Conservation (phyloP, 1,140 invertebrate genomes). For the Pseudomyrmex cubaensis region DNA sequence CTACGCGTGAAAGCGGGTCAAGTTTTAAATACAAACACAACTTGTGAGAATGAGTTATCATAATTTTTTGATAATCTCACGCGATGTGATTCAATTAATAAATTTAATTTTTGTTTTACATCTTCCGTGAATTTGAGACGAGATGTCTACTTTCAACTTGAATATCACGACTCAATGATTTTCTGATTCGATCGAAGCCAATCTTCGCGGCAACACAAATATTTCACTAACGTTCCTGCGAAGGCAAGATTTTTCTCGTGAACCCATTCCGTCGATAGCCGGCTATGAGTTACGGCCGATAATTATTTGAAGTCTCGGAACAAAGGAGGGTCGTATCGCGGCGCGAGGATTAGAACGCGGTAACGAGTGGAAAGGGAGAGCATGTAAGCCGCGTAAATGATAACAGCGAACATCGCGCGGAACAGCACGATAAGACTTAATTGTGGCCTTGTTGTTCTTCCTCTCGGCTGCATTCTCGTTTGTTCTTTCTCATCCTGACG, state of each 20-base stretch:
- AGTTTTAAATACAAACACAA: neutral
- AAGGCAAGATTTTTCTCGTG: neutral
- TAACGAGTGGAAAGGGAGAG: slow-evolving; percentile 19
- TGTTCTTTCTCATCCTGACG: slow-evolving; percentile 53
- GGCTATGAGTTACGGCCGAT: slow-evolving; percentile 71
- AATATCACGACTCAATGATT: neutral
- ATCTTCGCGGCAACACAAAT: neutral
- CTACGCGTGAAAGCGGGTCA: no score
- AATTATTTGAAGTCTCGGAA: slow-evolving; percentile 75
- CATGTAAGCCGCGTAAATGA: slow-evolving; percentile 78
- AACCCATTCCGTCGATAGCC: slow-evolving; percentile 29
- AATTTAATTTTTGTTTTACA: no score
- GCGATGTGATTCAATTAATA: no score
- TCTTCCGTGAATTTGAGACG: no score
- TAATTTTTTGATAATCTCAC: no score
- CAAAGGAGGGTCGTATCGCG: slow-evolving; percentile 64
- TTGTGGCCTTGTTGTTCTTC: slow-evolving; percentile 62
- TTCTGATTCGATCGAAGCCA: neutral
- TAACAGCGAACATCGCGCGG: slow-evolving; percentile 74
- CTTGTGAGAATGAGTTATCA: neutral
- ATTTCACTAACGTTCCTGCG: neutral
- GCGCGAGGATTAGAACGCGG: slow-evolving; percentile 62
- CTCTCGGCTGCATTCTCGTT: slow-evolving; percentile 41
- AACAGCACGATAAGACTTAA: slow-evolving; percentile 75
- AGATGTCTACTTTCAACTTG: no score